Percentiles rank a stretch among this genome's conserved stretches.
Evolutionary conservation across 1,140 invertebrate species (phyloP).

Genomic region (Trachelipus rathkii): DNA sequence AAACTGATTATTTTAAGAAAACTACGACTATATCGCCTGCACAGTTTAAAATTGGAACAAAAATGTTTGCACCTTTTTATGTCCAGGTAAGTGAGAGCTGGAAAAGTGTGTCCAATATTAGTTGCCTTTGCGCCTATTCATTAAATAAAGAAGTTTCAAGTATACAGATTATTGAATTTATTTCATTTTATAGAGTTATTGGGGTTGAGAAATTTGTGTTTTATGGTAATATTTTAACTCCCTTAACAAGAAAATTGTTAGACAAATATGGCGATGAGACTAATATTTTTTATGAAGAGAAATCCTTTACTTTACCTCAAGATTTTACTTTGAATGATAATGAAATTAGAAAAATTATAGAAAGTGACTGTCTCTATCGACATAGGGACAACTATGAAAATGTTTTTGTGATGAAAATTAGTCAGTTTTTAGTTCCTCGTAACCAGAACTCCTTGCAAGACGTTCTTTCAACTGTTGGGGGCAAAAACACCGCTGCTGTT

Average conservation of each 20-base stretch:
- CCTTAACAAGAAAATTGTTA: constrained; percentile 32
- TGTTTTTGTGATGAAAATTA: constrained; percentile 34
- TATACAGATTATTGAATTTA: constrained; percentile 38
- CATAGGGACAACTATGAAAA: constrained; percentile 40
- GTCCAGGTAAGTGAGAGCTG: constrained; percentile 36
- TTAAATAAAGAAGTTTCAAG: constrained; percentile 23
- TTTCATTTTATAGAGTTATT: constrained; percentile 35
- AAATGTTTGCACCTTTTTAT: constrained; percentile 28
- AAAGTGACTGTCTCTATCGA: constrained; percentile 38
- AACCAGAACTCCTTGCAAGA: constrained; percentile 30
- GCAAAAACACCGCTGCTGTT: constrained; percentile 23
- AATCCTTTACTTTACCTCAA: constrained; percentile 31
- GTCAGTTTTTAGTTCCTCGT: constrained; percentile 34
- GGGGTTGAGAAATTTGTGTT: constrained; percentile 38
- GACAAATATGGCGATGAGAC: constrained; percentile 37
- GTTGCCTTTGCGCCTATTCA: constrained; percentile 32
- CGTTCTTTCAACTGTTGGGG: constrained; percentile 20
- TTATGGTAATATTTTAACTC: constrained; percentile 37
- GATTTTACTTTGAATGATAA: constrained; percentile 25
- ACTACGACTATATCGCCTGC: constrained; percentile 26
- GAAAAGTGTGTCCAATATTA: constrained; percentile 35
- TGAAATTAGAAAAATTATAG: constrained; percentile 30
- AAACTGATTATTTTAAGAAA: neutral
- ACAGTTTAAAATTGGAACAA: constrained; percentile 30
- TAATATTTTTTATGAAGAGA: constrained; percentile 35